phyloP scores from a whole-genome alignment of 1,140 invertebrate species.

The Ericerus pela region DNA sequence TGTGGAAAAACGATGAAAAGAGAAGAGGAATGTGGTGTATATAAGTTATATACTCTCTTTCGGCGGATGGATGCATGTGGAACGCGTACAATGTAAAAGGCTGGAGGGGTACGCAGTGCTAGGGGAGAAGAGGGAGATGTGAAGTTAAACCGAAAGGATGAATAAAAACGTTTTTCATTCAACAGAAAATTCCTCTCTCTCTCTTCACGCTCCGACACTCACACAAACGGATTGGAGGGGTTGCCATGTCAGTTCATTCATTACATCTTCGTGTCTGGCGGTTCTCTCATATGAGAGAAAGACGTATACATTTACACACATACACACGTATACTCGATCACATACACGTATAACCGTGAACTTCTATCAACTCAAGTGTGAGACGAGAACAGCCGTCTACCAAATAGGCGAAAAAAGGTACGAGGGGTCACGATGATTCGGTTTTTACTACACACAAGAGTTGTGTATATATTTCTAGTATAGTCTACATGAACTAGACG shows the following conservation, averaged over 20 bases:
- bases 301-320: neutral
- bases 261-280: constrained; percentile 9
- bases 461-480: neutral
- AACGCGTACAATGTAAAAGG: neutral
- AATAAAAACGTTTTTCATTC: constrained; percentile 12
- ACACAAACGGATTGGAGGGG: too few relatives aligned
- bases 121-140: neutral
- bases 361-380: constrained; percentile 8
- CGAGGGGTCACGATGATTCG: constrained; percentile 6
- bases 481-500: constrained; percentile 1
- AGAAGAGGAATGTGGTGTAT: neutral
- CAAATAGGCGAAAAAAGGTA: neutral
- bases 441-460: neutral
- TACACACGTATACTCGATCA: too few relatives aligned
- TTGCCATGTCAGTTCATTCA: constrained; percentile 4
- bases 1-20: constrained; percentile 4
- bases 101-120: neutral
- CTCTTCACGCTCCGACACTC: neutral
- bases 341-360: constrained; percentile 1
- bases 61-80: neutral
- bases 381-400: constrained; percentile 9
- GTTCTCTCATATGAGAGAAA: constrained; percentile 11
- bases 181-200: neutral
- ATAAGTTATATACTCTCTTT: constrained; percentile 6
- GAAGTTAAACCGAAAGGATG: constrained; percentile 5